Evolutionary conservation across 2,113 vertebrate genomes (phyloP).

Genomic region (Phocoena sinus): DNA sequence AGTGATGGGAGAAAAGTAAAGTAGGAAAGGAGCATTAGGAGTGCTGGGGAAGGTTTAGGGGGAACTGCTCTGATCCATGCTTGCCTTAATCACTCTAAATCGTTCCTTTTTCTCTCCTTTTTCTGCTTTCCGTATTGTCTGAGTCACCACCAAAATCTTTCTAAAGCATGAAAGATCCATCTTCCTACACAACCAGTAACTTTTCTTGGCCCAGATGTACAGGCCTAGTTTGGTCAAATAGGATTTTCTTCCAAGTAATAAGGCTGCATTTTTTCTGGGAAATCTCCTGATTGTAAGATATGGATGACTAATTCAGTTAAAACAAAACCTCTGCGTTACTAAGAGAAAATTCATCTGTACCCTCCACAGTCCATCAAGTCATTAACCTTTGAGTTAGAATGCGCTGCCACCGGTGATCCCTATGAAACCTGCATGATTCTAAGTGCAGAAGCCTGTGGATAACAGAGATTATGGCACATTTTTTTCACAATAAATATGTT

Average conservation of each 20-base stretch:
- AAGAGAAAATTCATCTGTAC: not conserved
- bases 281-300: not conserved
- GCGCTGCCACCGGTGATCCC: not conserved
- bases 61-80: too few species aligned
- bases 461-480: not conserved
- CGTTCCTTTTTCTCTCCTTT: not conserved
- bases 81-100: too few species aligned
- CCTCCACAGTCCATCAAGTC: too few species aligned
- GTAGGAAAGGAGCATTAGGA: not conserved
- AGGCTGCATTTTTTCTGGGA: not conserved
- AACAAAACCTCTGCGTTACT: not conserved
- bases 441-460: not conserved
- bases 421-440: not conserved
- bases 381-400: not conserved
- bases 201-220: not conserved
- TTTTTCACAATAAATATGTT: not conserved
- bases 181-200: not conserved
- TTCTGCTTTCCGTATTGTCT: not conserved
- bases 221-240: not conserved
- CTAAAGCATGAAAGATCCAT: not conserved
- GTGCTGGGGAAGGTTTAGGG: not conserved
- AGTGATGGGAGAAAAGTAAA: not conserved
- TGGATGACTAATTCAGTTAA: not conserved
- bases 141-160: not conserved
- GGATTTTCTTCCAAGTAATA: not conserved